Evolutionary conservation across 1,140 invertebrate genomes (phyloP).

Genomic region (Drosophila pseudoananassae): DNA sequence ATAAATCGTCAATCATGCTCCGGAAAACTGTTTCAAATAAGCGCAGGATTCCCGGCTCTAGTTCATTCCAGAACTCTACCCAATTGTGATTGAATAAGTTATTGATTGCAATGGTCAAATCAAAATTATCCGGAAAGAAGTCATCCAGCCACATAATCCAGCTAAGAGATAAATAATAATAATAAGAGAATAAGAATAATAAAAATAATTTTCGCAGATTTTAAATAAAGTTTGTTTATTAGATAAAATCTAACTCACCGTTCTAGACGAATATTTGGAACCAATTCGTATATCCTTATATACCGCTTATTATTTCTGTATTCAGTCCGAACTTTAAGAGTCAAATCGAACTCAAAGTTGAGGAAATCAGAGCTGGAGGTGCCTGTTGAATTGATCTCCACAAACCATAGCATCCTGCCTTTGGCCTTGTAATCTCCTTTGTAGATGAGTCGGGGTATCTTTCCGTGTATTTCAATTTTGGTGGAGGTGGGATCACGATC

Average conservation of each 20-base stretch:
- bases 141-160: constrained; percentile 67
- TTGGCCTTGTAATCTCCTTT: constrained; percentile 55
- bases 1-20: constrained; percentile 55
- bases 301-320: constrained; percentile 67
- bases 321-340: constrained; percentile 53
- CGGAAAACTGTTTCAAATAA: constrained; percentile 52
- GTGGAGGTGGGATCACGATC: constrained; percentile 52
- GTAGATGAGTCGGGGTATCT: constrained; percentile 52
- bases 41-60: constrained; percentile 51
- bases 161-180: constrained; percentile 9
- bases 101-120: constrained; percentile 55
- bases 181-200: too few species aligned
- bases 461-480: constrained; percentile 53
- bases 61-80: constrained; percentile 69
- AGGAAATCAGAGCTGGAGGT: constrained; percentile 53
- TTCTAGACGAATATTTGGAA: constrained; percentile 51
- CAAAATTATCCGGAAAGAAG: constrained; percentile 62
- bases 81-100: constrained; percentile 58
- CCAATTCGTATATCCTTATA: constrained; percentile 59
- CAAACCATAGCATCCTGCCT: constrained; percentile 59
- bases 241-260: constrained; percentile 29
- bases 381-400: constrained; percentile 48
- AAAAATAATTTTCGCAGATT: background rate
- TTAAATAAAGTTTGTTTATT: background rate
- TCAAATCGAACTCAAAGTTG: constrained; percentile 53